A percentile compares a stretch with the other conserved stretches of the same genome.
phyloP scores from a whole-genome alignment of 1,140 invertebrate species.

The Zaprionus inermis region DNA sequence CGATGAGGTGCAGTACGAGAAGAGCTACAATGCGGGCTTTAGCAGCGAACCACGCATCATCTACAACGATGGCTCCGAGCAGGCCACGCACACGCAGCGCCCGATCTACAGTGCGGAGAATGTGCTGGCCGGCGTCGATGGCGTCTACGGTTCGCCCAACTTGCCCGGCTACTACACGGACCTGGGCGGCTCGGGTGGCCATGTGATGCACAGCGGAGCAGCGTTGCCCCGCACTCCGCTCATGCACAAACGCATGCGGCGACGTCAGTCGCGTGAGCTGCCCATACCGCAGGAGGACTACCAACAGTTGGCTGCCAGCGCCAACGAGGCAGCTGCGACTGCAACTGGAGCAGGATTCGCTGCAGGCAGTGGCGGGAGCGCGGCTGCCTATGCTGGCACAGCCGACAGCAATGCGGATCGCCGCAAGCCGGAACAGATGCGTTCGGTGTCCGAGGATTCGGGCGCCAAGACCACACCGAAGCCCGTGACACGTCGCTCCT shows the following conservation, averaged over 20 bases:
- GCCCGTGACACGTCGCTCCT: conserved; percentile 77
- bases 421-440: conserved; percentile 82
- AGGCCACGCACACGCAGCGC: conserved; percentile 26
- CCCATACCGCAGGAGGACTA: conserved; percentile 73
- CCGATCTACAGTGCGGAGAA: conserved; percentile 79
- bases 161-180: conserved; percentile 55
- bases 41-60: conserved; percentile 83
- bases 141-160: conserved; percentile 23
- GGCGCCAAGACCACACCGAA: conserved; percentile 75
- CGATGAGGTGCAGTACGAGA: conserved; percentile 82
- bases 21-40: conserved; percentile 76
- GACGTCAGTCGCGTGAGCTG: conserved; percentile 73
- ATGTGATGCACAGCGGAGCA: conserved; percentile 44
- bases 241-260: conserved; percentile 76
- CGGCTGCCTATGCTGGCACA: neutral
- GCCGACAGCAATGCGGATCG: conserved; percentile 49
- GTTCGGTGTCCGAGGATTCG: conserved; percentile 83
- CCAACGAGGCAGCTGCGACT: neutral
- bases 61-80: conserved; percentile 75
- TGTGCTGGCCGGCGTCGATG: conserved; percentile 44
- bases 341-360: neutral
- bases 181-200: conserved; percentile 18
- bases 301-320: conserved; percentile 25
- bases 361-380: neutral
- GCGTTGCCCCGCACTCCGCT: conserved; percentile 72